Conservation (phyloP, 1,140 invertebrate species). For the Zaprionus tsacasi region DNA sequence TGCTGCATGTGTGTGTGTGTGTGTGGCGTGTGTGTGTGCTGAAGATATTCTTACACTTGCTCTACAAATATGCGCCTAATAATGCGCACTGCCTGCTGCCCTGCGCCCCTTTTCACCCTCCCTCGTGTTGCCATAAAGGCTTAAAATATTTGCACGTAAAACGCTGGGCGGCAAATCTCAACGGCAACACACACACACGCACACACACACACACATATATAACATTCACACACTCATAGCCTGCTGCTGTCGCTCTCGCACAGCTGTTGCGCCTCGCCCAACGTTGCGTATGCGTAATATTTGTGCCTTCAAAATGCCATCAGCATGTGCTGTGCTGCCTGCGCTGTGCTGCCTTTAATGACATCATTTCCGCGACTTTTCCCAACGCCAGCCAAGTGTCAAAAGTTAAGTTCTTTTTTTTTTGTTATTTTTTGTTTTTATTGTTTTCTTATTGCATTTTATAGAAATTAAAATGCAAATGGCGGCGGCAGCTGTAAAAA, state of each 20-base stretch:
- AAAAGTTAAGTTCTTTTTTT: conserved; percentile 67
- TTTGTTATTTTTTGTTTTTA: conserved; percentile 9
- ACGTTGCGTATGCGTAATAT: conserved; percentile 77
- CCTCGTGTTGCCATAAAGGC: conserved; percentile 57
- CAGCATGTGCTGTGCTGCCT: conserved; percentile 57
- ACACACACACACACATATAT: conserved; percentile 25
- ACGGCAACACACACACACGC: conserved; percentile 38
- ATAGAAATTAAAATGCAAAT: conserved; percentile 71
- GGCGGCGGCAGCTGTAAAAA: conserved; percentile 8
- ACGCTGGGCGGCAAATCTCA: conserved; percentile 71
- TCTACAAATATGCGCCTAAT: conserved; percentile 80
- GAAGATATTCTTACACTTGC: conserved; percentile 65
- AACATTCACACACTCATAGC: conserved; percentile 13
- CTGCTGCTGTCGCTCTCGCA: conserved; percentile 36
- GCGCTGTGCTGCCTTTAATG: conserved; percentile 81
- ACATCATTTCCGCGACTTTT: conserved; percentile 68
- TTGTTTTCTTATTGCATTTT: conserved; percentile 76
- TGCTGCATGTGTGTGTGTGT: not conserved
- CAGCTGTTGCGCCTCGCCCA: conserved; percentile 68
- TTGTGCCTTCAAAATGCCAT: conserved; percentile 71
- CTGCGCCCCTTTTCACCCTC: not conserved
- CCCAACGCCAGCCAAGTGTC: conserved; percentile 62
- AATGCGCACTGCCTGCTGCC: conserved; percentile 39
- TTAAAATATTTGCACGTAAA: conserved; percentile 81
- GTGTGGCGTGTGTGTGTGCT: conserved; percentile 16